Conservation (phyloP, 2,113 vertebrate genomes). For the Steatornis caripensis region DNA sequence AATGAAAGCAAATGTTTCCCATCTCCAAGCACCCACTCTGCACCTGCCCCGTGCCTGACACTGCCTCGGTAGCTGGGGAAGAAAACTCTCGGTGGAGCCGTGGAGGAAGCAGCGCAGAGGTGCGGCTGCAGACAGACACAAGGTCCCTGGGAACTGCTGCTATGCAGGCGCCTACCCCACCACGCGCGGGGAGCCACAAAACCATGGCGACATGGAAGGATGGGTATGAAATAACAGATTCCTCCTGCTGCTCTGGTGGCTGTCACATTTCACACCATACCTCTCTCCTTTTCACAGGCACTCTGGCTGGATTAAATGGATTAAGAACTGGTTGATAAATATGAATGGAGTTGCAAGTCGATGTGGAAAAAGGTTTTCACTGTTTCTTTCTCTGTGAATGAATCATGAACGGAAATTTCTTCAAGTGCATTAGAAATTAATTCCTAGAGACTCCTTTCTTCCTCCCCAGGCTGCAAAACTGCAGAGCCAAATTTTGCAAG, state of each 20-base stretch:
- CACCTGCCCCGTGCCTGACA: background rate
- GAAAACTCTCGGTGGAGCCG: rapidly evolving
- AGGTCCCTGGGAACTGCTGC: background rate
- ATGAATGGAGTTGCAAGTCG: slow-evolving; percentile 42
- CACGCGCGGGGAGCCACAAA: rapidly evolving
- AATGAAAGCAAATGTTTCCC: background rate
- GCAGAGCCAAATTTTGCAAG: background rate
- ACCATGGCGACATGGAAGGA: background rate
- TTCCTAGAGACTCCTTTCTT: background rate
- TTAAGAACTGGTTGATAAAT: slow-evolving; percentile 47
- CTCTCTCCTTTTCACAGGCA: slow-evolving; percentile 55
- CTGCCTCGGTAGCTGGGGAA: background rate
- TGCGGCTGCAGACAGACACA: background rate
- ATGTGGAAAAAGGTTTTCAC: slow-evolving; percentile 49
- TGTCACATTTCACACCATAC: slow-evolving; percentile 59
- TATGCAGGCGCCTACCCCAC: background rate
- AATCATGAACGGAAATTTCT: slow-evolving; percentile 32
- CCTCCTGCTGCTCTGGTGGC: slow-evolving; percentile 54
- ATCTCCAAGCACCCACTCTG: background rate
- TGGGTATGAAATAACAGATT: slow-evolving; percentile 20
- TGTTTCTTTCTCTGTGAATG: slow-evolving; percentile 59
- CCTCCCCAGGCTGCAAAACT: background rate
- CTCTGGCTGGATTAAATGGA: slow-evolving; percentile 56
- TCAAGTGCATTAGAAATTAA: slow-evolving; percentile 53
- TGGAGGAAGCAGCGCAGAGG: background rate